Conservation (phyloP, 1,140 invertebrate species). For the Cydia amplana region DNA sequence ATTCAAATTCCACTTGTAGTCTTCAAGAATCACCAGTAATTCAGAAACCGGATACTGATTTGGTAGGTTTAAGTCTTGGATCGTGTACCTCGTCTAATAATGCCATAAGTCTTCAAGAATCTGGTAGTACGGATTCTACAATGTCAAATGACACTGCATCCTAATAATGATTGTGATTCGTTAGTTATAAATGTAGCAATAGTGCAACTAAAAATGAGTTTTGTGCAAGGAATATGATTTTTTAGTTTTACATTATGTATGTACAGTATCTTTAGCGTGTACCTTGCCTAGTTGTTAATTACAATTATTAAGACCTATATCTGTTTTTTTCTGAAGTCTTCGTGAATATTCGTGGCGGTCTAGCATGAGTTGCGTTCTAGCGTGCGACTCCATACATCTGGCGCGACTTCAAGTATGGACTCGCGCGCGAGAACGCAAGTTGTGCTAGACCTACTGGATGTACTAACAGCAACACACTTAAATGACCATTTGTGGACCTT, state of each 20-base stretch:
- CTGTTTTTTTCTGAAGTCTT: background rate
- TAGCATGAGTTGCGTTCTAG: no score
- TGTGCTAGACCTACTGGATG: no score
- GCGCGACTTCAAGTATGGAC: no score
- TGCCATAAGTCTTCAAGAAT: slow-evolving; percentile 10
- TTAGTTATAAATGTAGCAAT: background rate
- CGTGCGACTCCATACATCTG: no score
- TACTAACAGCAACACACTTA: no score
- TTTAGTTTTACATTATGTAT: slow-evolving; percentile 22
- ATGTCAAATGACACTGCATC: background rate
- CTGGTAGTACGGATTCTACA: slow-evolving; percentile 3
- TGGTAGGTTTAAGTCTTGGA: background rate
- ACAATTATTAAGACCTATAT: background rate
- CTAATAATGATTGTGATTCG: slow-evolving; percentile 10
- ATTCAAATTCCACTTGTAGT: background rate
- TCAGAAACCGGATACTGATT: background rate
- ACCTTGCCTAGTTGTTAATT: slow-evolving; percentile 3
- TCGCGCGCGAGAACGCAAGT: no score
- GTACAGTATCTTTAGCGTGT: slow-evolving; percentile 1
- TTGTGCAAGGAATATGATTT: slow-evolving; percentile 10
- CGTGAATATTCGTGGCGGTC: no score
- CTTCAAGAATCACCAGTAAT: background rate
- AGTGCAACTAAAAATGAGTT: slow-evolving; percentile 10
- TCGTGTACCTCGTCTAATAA: slow-evolving; percentile 1
- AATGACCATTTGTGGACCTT: no score